Evolutionary conservation across 2,888 invertebrate species (phyloP), one percentile per base, ranked within the genome.

Genomic region (Entomobrya proxima): DNA sequence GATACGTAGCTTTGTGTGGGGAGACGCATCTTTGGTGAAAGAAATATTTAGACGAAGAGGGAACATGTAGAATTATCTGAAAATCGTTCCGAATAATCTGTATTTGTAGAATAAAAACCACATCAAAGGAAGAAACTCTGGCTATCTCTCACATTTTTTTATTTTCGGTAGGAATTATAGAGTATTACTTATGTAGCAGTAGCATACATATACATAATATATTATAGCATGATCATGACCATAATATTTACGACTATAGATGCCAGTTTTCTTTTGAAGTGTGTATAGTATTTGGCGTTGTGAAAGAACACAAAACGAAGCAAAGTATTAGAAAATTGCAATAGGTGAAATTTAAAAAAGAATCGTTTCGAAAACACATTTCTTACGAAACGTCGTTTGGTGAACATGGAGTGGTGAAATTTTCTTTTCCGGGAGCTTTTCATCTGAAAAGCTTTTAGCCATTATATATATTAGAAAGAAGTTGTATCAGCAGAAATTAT

Each of bases 31-130:
- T n/a, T 72, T 32, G 52, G 6, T 35, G 18, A 80, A 32, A 44
- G 21, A 35, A 67, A 79, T 37, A 50, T 67, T 78, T 61, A 50
- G 24, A 50, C 61, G 40, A 52, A 69, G 30, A 67, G 35, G 37
- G 37, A 52, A 79, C 50, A 74, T 77, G 27, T 30, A 61, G 35
- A 64, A 67, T 78, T 67, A 11, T 50, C 74, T 74, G 50, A n/a
- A 74, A 74, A 74, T 74, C 30, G 47, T 32, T 74, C 6, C 44
- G 18, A n/a, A n/a, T 18, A 15, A 18, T 9, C n/a, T 55, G 18
- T 15, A 18, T 15, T 44, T 44, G 44, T 44, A 44, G 15, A 55
- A 9, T 27, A 27, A 13, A 4, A 7, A 74, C 27, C 64, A 64
- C 64, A 64, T 64, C 64, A 64, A 64, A 11, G 30, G 32, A 24